phyloP scores from a whole-genome alignment of 2,888 invertebrate genomes.

The Nomada fabriciana region DNA sequence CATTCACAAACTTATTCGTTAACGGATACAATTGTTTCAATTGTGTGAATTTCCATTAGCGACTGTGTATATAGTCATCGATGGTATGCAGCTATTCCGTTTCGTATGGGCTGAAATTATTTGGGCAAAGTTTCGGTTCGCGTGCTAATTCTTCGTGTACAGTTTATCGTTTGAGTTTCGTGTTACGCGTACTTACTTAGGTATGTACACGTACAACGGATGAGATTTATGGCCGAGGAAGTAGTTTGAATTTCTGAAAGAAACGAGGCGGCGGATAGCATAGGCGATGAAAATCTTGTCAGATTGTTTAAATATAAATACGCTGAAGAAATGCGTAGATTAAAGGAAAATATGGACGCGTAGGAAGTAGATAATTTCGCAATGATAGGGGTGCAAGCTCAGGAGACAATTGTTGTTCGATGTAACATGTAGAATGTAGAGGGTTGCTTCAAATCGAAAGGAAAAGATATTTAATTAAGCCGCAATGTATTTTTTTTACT shows the following conservation, averaged over 20 bases:
- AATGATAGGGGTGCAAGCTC: neutral
- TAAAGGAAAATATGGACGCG: too few species aligned
- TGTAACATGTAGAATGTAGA: too few species aligned
- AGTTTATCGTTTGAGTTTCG: constrained; percentile 33
- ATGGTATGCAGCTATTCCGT: constrained; percentile 1
- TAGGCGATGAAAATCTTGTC: neutral
- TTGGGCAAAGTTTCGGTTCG: constrained; percentile 18
- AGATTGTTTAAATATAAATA: too few species aligned
- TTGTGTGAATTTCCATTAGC: neutral
- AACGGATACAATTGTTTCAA: neutral
- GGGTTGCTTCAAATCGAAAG: neutral
- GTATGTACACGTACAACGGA: constrained; percentile 1
- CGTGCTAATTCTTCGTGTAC: constrained; percentile 32
- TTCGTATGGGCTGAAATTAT: constrained; percentile 18
- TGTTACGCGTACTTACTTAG: neutral
- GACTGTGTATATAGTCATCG: neutral
- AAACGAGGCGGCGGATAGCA: neutral
- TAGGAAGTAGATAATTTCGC: too few species aligned
- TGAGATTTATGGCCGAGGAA: constrained; percentile 40
- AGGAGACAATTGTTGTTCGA: too few species aligned
- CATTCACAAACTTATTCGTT: constrained; percentile 26
- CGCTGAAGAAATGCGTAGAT: too few species aligned
- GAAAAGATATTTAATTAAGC: constrained; percentile 1
- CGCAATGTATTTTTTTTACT: constrained; percentile 65
- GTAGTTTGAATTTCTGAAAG: constrained; percentile 5